Conservation (phyloP, 2,113 vertebrate species). For the Dolichotis patagonum region DNA sequence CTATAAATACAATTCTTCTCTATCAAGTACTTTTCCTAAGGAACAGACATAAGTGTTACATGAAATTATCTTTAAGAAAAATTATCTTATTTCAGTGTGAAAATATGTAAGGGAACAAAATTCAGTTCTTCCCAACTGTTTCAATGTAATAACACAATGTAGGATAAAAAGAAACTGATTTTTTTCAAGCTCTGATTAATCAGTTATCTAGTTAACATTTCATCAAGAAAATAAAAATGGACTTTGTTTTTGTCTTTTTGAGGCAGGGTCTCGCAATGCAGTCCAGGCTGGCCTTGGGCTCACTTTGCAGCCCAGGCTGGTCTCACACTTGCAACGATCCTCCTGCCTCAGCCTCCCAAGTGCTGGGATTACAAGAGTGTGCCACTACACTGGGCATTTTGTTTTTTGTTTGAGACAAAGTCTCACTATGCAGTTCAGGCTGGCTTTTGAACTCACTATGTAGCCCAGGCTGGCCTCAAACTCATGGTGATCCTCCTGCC, state of each 20-base stretch:
- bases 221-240: conserved; percentile 36
- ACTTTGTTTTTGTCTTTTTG: neutral
- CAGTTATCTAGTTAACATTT: neutral
- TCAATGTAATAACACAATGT: conserved; percentile 31
- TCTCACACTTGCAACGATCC: too few species aligned
- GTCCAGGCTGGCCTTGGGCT: neutral
- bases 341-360: neutral
- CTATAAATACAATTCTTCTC: conserved; percentile 51
- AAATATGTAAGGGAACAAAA: conserved; percentile 8
- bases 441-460: neutral
- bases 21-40: conserved; percentile 11
- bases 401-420: neutral
- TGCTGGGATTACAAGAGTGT: neutral
- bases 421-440: neutral
- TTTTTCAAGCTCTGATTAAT: neutral
- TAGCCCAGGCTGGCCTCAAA: neutral
- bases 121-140: conserved; percentile 8
- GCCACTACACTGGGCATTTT: neutral
- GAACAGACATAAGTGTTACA: neutral
- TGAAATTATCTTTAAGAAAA: neutral
- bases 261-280: neutral
- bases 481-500: neutral
- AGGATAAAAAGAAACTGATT: neutral
- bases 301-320: neutral
- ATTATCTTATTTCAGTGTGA: neutral